These are phyloP conservation scores for Ceyx cyanopectus DNA, from an alignment of 2,113 vertebrate species.

Conservation along the genomic window DNA sequence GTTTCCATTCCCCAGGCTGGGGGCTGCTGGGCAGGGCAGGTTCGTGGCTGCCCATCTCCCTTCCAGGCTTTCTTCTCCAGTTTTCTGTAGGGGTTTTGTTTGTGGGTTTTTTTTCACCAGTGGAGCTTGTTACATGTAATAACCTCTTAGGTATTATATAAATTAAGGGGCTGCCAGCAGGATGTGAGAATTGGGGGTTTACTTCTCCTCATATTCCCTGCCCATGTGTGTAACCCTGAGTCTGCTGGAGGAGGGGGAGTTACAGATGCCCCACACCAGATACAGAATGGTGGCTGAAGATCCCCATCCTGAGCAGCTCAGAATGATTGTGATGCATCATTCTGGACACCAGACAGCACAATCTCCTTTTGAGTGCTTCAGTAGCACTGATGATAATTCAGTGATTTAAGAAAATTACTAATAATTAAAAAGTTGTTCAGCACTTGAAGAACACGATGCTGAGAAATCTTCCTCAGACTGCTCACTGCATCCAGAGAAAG, in stretches of 20 bases:
- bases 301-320: not conserved
- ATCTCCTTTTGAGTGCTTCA: not conserved
- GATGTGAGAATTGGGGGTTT: not conserved
- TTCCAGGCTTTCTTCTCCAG: not conserved
- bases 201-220: not conserved
- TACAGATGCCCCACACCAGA: accelerated
- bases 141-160: not conserved
- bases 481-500: not conserved
- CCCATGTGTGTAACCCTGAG: too few relatives aligned
- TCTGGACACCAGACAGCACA: not conserved
- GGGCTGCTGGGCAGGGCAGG: not conserved
- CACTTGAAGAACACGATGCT: not conserved
- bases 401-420: not conserved
- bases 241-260: not conserved
- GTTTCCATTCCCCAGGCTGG: not conserved
- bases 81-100: not conserved
- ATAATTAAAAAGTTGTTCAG: not conserved
- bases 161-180: not conserved
- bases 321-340: not conserved
- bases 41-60: too few relatives aligned
- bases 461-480: not conserved
- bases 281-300: accelerated
- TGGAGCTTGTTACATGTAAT: not conserved
- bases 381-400: not conserved
- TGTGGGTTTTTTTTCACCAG: not conserved